Conservation (phyloP, 2,888 invertebrate species). For the Volucella bombylans region DNA sequence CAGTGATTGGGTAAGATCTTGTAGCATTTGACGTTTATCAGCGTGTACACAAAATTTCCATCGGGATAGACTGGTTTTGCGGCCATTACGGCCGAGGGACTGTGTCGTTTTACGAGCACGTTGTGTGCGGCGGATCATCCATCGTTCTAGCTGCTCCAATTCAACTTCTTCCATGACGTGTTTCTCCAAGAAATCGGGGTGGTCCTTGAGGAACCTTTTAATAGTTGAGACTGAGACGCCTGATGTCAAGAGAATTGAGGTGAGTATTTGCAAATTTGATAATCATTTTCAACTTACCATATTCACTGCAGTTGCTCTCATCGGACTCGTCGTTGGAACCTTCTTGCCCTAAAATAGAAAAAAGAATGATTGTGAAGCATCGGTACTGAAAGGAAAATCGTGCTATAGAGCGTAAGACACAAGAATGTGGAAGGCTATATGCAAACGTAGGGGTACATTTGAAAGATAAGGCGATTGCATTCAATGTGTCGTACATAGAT, state of each 20-base stretch:
- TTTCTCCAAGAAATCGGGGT: conserved; percentile 86
- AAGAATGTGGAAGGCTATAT: too few relatives aligned
- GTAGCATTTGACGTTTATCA: conserved; percentile 86
- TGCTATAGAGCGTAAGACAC: too few relatives aligned
- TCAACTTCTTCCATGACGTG: conserved; percentile 86
- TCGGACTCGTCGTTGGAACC: conserved; percentile 67
- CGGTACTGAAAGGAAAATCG: too few relatives aligned
- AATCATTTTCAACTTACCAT: conserved; percentile 25
- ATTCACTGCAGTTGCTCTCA: conserved; percentile 64
- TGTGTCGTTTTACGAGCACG: conserved; percentile 81
- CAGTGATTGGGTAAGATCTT: conserved; percentile 85
- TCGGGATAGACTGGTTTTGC: conserved; percentile 84
- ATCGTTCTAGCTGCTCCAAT: conserved; percentile 86
- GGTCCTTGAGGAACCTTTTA: conserved; percentile 84
- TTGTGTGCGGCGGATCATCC: conserved; percentile 85
- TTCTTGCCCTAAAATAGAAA: conserved; percentile 59
- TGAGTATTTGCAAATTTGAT: not conserved
- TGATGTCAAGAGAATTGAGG: not conserved
- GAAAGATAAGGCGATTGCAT: too few relatives aligned
- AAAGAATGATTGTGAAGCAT: not conserved
- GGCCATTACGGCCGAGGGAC: conserved; percentile 77
- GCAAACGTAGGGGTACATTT: too few relatives aligned
- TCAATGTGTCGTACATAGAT: too few relatives aligned
- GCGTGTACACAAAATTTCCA: conserved; percentile 86
- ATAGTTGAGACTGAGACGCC: conserved; percentile 80